These are phyloP conservation scores for Lithophane ornitopus DNA, from an alignment of 2,888 invertebrate genomes.

Conservation along the genomic window DNA sequence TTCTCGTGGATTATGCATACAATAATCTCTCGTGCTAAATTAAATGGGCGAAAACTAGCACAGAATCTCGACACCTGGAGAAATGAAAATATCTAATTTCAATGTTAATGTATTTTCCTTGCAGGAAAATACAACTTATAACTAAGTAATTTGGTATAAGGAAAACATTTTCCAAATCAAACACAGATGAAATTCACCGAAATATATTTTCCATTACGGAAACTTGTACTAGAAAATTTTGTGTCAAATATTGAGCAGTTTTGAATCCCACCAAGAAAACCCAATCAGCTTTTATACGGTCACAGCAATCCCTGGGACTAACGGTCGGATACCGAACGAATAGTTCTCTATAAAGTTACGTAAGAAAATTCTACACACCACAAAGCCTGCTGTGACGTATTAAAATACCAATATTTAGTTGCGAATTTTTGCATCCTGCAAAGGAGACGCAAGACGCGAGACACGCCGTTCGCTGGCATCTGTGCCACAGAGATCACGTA, in stretches of 20 bases:
- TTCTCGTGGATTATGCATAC: neutral
- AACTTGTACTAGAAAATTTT: neutral
- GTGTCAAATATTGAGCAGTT: conserved; percentile 20
- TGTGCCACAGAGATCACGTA: conserved; percentile 76
- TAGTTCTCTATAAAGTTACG: neutral
- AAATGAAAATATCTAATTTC: conserved; percentile 8
- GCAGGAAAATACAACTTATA: neutral
- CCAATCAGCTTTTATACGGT: conserved; percentile 38
- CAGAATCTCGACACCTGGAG: neutral
- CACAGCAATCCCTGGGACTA: conserved; percentile 23
- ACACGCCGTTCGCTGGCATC: conserved; percentile 70
- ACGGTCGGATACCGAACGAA: conserved; percentile 20
- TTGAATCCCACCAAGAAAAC: conserved; percentile 30
- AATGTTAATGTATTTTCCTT: neutral
- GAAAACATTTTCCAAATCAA: conserved; percentile 2
- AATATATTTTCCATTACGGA: conserved; percentile 21
- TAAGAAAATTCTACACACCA: conserved; percentile 12
- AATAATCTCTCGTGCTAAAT: neutral
- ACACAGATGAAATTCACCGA: conserved; percentile 14
- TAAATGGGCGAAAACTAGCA: neutral
- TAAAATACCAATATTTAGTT: conserved; percentile 69
- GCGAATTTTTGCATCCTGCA: conserved; percentile 55
- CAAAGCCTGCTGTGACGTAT: conserved; percentile 52
- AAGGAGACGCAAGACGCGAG: conserved; percentile 57
- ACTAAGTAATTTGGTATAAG: neutral